Conservation (phyloP, 2,113 vertebrate genomes). For the Boleophthalmus pectinirostris region DNA sequence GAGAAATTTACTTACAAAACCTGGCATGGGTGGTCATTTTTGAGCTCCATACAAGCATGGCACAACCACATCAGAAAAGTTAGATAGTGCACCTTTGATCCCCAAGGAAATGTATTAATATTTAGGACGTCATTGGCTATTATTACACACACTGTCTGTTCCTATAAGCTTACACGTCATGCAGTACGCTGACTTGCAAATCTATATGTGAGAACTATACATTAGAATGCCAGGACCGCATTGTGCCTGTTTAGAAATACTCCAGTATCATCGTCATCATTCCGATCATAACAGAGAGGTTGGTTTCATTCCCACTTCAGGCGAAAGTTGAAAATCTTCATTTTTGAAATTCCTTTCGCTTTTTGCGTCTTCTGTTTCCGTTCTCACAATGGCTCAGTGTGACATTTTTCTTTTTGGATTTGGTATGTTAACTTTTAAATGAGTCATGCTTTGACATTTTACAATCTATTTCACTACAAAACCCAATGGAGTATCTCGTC, state of each 20-base stretch:
- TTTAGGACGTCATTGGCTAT: no score
- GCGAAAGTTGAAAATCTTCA: slow-evolving; percentile 19
- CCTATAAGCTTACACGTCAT: no score
- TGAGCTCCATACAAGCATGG: no score
- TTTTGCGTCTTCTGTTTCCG: slow-evolving; percentile 13
- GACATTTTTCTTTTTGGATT: slow-evolving; percentile 25
- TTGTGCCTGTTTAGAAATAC: slow-evolving; percentile 1
- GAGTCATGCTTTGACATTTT: slow-evolving; percentile 44
- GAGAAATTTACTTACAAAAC: no score
- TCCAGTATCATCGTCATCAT: slow-evolving; percentile 7
- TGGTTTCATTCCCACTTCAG: no score
- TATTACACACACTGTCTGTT: no score
- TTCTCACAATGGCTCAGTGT: slow-evolving; percentile 10
- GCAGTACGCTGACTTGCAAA: not conserved
- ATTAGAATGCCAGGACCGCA: slow-evolving; percentile 1
- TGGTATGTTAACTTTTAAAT: not conserved
- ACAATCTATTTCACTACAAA: slow-evolving; percentile 10
- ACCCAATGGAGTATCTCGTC: not conserved
- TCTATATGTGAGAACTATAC: not conserved
- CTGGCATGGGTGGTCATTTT: no score
- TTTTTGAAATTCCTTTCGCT: slow-evolving; percentile 21
- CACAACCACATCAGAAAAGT: no score
- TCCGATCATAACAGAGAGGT: no score
- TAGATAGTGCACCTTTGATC: no score
- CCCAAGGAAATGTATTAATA: no score